These are phyloP conservation scores for Steinernema scapterisci DNA, from an alignment of 2,888 invertebrate species.

Conservation along the genomic window DNA sequence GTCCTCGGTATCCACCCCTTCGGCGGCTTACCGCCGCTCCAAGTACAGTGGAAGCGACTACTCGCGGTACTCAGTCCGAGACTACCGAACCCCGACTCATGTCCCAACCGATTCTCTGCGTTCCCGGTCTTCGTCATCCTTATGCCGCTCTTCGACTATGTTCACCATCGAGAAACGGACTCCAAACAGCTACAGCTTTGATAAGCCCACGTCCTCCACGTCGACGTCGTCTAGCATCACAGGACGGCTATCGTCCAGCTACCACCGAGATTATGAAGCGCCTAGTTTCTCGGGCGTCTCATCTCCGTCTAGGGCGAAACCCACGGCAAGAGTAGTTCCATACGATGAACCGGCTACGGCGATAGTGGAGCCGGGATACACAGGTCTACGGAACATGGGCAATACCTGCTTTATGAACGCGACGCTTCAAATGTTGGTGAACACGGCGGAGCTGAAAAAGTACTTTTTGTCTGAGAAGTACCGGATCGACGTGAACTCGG, in stretches of 20 bases:
- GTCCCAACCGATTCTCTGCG: not conserved
- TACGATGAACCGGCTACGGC: slow-evolving; percentile 17
- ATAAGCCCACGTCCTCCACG: not conserved
- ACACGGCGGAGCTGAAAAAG: slow-evolving; percentile 71
- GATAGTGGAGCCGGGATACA: slow-evolving; percentile 68
- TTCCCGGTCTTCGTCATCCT: not conserved
- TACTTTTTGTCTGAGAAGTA: slow-evolving; percentile 70
- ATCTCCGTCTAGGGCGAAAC: not conserved
- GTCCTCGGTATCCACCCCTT: not conserved
- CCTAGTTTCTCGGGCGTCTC: not conserved
- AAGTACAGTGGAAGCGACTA: slow-evolving; percentile 17
- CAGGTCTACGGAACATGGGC: slow-evolving; percentile 71
- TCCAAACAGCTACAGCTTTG: not conserved
- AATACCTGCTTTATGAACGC: slow-evolving; percentile 73
- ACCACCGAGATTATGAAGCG: slow-evolving; percentile 13
- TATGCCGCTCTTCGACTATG: slow-evolving; percentile 21
- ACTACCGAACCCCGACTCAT: not conserved
- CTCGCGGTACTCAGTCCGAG: slow-evolving; percentile 14
- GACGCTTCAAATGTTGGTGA: slow-evolving; percentile 71
- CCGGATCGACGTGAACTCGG: slow-evolving; percentile 70
- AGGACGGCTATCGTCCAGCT: not conserved
- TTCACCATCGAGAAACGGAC: not conserved
- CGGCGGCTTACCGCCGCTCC: slow-evolving; percentile 12
- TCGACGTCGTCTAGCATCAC: not conserved
- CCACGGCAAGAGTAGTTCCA: slow-evolving; percentile 3